These are phyloP conservation scores for Chloropsis cyanopogon DNA, from an alignment of 2,113 vertebrate genomes.

Conservation along the genomic window DNA sequence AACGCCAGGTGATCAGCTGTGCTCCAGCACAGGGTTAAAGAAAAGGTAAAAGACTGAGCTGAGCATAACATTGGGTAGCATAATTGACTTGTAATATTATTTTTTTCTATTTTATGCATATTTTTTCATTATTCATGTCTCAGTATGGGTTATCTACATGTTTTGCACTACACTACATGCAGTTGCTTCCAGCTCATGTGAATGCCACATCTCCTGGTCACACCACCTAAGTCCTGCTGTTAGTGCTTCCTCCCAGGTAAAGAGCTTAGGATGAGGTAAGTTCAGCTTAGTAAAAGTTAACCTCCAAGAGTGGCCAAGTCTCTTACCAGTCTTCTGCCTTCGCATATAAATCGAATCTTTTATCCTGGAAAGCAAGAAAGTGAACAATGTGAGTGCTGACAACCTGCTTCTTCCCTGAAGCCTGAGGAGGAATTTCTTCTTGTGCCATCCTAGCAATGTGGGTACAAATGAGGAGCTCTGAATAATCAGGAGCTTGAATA, in stretches of 20 bases:
- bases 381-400: background rate
- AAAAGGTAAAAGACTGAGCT: background rate
- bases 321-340: slow-evolving; percentile 70
- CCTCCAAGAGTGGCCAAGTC: background rate
- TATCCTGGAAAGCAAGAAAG: slow-evolving; percentile 54
- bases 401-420: background rate
- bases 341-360: slow-evolving; percentile 2
- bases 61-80: background rate
- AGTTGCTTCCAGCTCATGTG: background rate
- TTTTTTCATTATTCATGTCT: background rate
- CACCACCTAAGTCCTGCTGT: background rate
- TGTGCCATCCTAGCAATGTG: background rate
- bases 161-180: background rate
- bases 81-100: background rate
- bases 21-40: background rate
- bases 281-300: background rate
- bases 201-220: background rate
- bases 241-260: background rate
- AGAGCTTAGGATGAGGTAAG: background rate
- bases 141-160: background rate
- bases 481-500: background rate
- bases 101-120: background rate
- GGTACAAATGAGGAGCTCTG: background rate
- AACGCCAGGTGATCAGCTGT: background rate
- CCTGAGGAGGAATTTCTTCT: background rate